Conservation (phyloP, 1,140 invertebrate genomes). For the Phthorimaea operculella region DNA sequence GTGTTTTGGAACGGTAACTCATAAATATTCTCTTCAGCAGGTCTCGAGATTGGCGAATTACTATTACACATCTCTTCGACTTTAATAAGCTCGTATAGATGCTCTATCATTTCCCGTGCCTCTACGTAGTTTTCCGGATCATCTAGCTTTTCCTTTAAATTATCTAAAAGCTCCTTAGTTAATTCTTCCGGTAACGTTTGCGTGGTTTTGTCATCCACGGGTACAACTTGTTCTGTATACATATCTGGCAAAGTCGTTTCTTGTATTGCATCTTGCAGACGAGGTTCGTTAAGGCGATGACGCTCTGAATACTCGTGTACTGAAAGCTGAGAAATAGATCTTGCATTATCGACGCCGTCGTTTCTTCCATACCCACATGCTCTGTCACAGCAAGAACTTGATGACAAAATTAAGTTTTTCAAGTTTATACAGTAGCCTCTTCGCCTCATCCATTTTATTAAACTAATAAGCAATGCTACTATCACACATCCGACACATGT, state of each 20-base stretch:
- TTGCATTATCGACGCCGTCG: slow-evolving; percentile 58
- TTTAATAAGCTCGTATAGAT: slow-evolving; percentile 81
- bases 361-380: slow-evolving; percentile 37
- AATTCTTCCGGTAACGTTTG: slow-evolving; percentile 80
- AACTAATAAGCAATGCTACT: slow-evolving; percentile 47
- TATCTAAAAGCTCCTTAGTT: slow-evolving; percentile 77
- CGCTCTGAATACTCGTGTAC: slow-evolving; percentile 74
- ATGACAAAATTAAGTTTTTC: slow-evolving; percentile 45
- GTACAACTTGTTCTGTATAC: slow-evolving; percentile 57
- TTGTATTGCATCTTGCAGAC: slow-evolving; percentile 57
- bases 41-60: slow-evolving; percentile 20
- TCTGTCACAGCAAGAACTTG: slow-evolving; percentile 41
- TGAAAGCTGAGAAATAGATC: slow-evolving; percentile 72
- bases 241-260: slow-evolving; percentile 41
- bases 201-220: slow-evolving; percentile 74
- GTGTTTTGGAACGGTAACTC: slow-evolving; percentile 70
- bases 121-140: slow-evolving; percentile 79
- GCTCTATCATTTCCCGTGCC: slow-evolving; percentile 81
- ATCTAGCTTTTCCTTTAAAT: slow-evolving; percentile 75
- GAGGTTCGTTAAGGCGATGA: slow-evolving; percentile 65
- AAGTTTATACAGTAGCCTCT: slow-evolving; percentile 42
- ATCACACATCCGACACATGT: slow-evolving; percentile 44
- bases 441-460: slow-evolving; percentile 46
- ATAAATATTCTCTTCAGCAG: slow-evolving; percentile 73
- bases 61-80: slow-evolving; percentile 78